These are phyloP conservation scores for Odocoileus hemionus DNA, from an alignment of 2,113 vertebrate species.

Conservation along the genomic window DNA sequence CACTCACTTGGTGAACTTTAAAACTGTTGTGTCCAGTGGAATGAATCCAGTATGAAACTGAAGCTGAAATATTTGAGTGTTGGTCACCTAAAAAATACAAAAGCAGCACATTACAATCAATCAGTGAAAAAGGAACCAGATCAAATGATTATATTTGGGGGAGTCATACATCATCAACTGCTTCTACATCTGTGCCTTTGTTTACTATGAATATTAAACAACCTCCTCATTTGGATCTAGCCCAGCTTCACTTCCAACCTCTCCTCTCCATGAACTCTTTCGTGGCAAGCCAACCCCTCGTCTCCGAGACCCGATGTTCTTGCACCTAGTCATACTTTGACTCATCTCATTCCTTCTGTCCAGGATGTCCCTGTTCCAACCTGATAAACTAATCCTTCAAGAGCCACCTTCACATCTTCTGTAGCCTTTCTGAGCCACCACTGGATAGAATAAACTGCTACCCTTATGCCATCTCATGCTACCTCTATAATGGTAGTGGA, in stretches of 20 bases:
- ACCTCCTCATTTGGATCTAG: neutral
- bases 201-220: neutral
- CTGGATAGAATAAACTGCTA: neutral
- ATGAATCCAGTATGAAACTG: conserved; percentile 99
- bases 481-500: neutral
- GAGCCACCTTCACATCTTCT: neutral
- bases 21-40: conserved; percentile 88
- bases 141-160: neutral
- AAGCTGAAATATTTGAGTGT: conserved; percentile 99
- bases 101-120: neutral
- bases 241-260: neutral
- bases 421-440: neutral
- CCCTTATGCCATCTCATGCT: neutral
- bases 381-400: neutral
- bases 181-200: neutral
- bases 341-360: neutral
- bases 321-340: neutral
- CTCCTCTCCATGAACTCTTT: neutral
- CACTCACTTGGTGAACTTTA: conserved; percentile 97
- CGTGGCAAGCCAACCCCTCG: neutral
- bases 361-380: neutral
- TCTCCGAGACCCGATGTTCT: neutral
- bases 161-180: neutral
- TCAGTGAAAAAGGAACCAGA: neutral
- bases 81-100: conserved; percentile 87